Percentiles rank a stretch among this genome's conserved stretches.
Evolutionary conservation across 2,888 invertebrate genomes (phyloP).

Genomic region (Eupithecia tripunctaria): DNA sequence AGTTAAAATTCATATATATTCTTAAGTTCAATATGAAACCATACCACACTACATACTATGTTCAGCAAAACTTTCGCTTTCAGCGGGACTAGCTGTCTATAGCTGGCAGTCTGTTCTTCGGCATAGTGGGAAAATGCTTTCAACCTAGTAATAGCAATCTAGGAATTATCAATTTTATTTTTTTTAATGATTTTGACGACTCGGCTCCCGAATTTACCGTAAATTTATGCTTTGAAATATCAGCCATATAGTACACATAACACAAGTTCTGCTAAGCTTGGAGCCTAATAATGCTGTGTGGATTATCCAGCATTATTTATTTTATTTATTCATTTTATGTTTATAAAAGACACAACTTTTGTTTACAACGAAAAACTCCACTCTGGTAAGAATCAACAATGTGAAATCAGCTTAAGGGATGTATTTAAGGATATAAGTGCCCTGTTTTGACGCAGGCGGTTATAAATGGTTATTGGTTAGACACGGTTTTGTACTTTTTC

Average conservation of each 20-base stretch:
- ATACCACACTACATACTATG: not conserved
- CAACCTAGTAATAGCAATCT: not conserved
- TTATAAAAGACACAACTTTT: not conserved
- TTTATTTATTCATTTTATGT: too few relatives aligned
- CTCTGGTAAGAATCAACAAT: not conserved
- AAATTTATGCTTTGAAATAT: too few relatives aligned
- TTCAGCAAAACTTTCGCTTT: not conserved
- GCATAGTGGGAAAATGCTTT: not conserved
- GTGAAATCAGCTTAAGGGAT: slow-evolving; percentile 15
- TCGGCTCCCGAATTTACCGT: not conserved
- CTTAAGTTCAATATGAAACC: not conserved
- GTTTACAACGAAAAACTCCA: not conserved
- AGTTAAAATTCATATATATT: not conserved
- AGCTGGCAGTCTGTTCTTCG: not conserved
- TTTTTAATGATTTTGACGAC: not conserved
- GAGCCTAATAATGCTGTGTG: too few relatives aligned
- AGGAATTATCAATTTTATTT: not conserved
- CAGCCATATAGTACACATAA: too few relatives aligned
- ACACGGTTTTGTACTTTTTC: slow-evolving; percentile 60
- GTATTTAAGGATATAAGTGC: slow-evolving; percentile 44
- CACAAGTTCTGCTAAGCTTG: too few relatives aligned
- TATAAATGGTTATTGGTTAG: slow-evolving; percentile 72
- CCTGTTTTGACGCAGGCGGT: slow-evolving; percentile 73
- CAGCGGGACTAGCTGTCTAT: not conserved
- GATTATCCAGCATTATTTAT: too few relatives aligned